Evolutionary conservation across 2,888 invertebrate genomes (phyloP), one percentile per base, ranked within the genome.

Genomic region (Phlogophora meticulosa): DNA sequence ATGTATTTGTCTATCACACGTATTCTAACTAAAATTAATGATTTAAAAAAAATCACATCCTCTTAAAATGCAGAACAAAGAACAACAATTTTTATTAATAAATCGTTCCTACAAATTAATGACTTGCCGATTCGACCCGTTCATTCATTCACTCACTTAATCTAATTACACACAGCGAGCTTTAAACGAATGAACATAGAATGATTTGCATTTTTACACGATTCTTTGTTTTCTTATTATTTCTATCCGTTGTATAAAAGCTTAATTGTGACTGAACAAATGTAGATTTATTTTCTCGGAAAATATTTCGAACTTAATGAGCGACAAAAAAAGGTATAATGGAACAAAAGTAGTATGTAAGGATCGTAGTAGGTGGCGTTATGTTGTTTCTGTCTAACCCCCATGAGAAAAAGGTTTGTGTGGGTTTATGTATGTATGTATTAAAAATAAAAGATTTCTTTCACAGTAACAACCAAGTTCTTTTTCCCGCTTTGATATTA

Each of bases 121-220:
- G 89, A 89, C 88, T 89, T 77, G 78, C 82, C 76, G 57, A 74
- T 83, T 80, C 61, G 69, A 65, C 75, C 64, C 78, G 72, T 75
- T 84, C 84, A 72, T 85, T 86, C 87, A 83, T 85, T 90, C 89
- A 85, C 85, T 88, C 84, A 86, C 80, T 86, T 84, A 86, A 90
- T 90, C 84, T 86, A 89, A 90, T 90, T 89, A 90, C 82, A 83
- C 78, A 74, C 77, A 76, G 83, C 79, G 71, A 81, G 84, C 77
- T 82, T 81, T 77, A 77, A 88, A 88, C 77, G 86, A 90, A 92
- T 90, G 89, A 88, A 85, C 78, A 64, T 71, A 17, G 83, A 87
- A 82, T 92, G 91, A 91, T 83, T 87, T 89, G 90, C 91, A 84
- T 84, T 85, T 83, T 73, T 43, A 63, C 58, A 51, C 34, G 61